A percentile compares a stretch with the other conserved stretches of the same genome.
Evolutionary conservation across 2,113 vertebrate genomes (phyloP).

Genomic region (Tragelaphus strepsiceros): DNA sequence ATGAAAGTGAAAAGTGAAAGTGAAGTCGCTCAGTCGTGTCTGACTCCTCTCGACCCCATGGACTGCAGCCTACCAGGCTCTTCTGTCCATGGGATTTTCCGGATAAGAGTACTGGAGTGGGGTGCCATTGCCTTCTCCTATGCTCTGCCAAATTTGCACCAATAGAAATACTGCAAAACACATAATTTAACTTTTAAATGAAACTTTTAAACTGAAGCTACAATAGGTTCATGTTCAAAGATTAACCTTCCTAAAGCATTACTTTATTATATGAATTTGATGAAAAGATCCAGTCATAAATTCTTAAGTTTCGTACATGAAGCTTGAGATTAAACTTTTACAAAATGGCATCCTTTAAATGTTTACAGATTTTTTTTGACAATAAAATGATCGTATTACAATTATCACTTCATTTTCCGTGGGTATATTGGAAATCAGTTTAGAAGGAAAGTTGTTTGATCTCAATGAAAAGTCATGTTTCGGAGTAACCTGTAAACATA

Average conservation of each 20-base stretch:
- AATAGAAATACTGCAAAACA: neutral
- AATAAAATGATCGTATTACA: neutral
- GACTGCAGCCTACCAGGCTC: no score
- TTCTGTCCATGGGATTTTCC: no score
- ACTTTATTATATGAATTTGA: neutral
- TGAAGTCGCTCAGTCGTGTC: no score
- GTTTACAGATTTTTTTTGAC: neutral
- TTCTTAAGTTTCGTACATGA: neutral
- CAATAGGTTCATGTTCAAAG: neutral
- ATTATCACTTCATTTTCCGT: neutral
- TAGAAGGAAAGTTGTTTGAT: neutral
- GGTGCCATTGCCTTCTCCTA: neutral
- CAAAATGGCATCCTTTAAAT: neutral
- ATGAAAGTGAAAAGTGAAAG: no score
- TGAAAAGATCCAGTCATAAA: neutral
- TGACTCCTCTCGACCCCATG: no score
- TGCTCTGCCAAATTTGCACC: neutral
- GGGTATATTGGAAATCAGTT: neutral
- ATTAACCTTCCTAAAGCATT: neutral
- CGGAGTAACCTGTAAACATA: neutral
- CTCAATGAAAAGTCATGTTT: neutral
- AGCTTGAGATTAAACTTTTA: neutral
- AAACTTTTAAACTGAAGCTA: neutral
- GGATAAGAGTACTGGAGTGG: no score
- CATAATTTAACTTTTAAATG: neutral